Evolutionary conservation across 2,113 vertebrate genomes (phyloP).

Genomic region (Morphnarchus princeps): DNA sequence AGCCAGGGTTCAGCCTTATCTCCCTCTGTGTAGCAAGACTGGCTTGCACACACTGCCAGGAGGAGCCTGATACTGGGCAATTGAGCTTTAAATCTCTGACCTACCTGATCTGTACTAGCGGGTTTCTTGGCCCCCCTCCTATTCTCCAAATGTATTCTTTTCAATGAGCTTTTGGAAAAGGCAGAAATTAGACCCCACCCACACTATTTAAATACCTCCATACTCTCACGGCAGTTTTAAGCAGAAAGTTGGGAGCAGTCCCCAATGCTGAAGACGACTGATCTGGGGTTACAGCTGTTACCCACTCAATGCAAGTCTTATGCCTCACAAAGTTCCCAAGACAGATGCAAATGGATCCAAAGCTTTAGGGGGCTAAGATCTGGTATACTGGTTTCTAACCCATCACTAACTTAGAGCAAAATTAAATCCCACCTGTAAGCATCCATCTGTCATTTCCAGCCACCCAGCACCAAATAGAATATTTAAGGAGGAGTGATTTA

Average conservation of each 20-base stretch:
- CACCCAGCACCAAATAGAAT: conserved; percentile 50
- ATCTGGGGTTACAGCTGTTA: not conserved
- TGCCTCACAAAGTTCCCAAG: not conserved
- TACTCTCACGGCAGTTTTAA: not conserved
- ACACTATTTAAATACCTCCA: not conserved
- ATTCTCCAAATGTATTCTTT: not conserved
- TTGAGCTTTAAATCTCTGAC: not conserved
- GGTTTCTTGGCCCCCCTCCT: not conserved
- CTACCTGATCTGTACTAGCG: not conserved
- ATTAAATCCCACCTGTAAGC: conserved; percentile 43
- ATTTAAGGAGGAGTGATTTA: conserved; percentile 68
- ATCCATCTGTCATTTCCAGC: conserved; percentile 64
- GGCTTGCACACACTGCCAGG: not conserved
- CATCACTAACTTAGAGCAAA: not conserved
- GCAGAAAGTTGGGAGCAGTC: not conserved
- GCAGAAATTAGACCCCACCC: not conserved
- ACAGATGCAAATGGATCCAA: not conserved
- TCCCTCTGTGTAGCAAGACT: not conserved
- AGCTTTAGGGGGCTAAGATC: not conserved
- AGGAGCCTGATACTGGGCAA: not conserved
- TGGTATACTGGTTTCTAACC: conserved; percentile 12
- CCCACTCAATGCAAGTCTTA: not conserved
- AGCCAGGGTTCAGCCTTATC: not conserved
- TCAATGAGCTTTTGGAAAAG: not conserved
- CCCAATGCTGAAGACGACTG: not conserved